Evolutionary conservation across 2,888 invertebrate genomes (phyloP).

Genomic region (Sympetrum striolatum): DNA sequence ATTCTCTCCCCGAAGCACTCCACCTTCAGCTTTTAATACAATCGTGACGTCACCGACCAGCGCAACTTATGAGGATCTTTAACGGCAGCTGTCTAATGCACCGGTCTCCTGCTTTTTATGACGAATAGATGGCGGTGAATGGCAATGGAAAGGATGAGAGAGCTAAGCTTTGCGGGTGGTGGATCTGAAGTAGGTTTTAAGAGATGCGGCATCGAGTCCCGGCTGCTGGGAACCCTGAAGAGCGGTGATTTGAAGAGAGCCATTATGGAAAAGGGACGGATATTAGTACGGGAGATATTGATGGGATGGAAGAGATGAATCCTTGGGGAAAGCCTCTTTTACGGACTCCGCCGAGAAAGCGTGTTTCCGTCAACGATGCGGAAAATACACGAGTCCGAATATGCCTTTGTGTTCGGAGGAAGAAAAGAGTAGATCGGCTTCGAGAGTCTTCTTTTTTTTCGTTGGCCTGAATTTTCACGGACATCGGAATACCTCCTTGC

Average conservation of each 20-base stretch:
- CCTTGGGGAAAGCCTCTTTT: neutral
- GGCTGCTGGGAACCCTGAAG: neutral
- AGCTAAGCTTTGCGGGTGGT: neutral
- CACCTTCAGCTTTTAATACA: neutral
- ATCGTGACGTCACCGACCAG: neutral
- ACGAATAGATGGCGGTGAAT: neutral
- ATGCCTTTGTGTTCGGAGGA: neutral
- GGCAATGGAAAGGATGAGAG: neutral
- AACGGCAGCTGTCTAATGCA: conserved; percentile 39
- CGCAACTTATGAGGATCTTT: neutral
- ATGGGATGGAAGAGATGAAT: neutral
- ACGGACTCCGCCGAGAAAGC: neutral
- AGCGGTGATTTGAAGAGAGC: neutral
- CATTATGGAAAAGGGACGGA: neutral
- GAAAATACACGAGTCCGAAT: neutral
- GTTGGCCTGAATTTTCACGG: neutral
- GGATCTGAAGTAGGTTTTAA: neutral
- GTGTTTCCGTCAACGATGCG: neutral
- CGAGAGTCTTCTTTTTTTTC: neutral
- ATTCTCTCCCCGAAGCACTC: neutral
- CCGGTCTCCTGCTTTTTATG: neutral
- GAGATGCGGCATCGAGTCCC: neutral
- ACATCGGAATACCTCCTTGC: neutral
- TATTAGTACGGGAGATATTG: neutral
- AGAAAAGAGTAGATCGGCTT: neutral